Conservation (phyloP, 2,113 vertebrate genomes). For the Herpetotheres cachinnans region DNA sequence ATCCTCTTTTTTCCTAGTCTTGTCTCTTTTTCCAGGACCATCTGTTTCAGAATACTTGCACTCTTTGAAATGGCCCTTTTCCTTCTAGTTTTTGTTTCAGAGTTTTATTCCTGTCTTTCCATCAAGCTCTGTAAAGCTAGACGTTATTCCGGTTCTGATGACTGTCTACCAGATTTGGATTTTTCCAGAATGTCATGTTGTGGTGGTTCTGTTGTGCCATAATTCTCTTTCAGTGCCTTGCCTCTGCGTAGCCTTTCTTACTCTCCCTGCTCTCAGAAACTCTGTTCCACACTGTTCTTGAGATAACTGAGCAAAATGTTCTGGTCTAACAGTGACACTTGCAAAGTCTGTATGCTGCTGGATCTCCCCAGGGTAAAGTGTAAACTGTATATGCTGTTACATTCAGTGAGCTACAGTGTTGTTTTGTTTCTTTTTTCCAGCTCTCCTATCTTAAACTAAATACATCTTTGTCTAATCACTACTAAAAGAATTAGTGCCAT, state of each 20-base stretch:
- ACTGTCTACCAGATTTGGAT: background rate
- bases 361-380: background rate
- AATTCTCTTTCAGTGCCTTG: background rate
- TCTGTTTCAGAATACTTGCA: constrained; percentile 21
- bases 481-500: background rate
- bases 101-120: background rate
- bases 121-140: background rate
- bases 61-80: background rate
- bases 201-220: background rate
- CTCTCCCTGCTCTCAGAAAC: background rate
- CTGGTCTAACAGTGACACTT: background rate
- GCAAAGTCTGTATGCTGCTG: background rate
- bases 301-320: background rate
- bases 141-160: background rate
- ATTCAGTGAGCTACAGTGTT: background rate
- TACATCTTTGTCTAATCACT: background rate
- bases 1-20: background rate
- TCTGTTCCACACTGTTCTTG: background rate
- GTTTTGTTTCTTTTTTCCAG: background rate
- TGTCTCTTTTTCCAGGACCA: constrained; percentile 8
- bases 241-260: background rate
- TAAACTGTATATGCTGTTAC: background rate
- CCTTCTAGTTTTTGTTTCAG: background rate
- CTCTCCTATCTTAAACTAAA: background rate
- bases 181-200: background rate